Evolutionary conservation across 2,888 invertebrate species (phyloP).

Genomic region (Pachydiplax longipennis): DNA sequence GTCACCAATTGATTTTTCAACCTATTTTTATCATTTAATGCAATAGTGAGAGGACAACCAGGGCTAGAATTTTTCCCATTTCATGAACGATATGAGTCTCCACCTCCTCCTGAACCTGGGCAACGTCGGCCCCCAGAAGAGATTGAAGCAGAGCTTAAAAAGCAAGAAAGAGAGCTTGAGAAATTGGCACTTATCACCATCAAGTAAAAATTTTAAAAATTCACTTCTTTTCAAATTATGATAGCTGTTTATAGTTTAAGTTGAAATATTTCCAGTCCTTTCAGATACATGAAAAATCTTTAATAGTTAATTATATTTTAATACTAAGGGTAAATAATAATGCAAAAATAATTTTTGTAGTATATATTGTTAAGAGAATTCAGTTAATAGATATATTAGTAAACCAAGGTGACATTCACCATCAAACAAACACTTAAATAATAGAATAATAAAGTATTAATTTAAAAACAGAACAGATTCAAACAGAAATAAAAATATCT

Average conservation of each 20-base stretch:
- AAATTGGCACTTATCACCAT: constrained; percentile 74
- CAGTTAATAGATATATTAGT: not conserved
- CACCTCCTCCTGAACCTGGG: constrained; percentile 70
- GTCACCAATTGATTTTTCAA: not conserved
- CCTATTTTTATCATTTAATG: not conserved
- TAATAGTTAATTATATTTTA: not conserved
- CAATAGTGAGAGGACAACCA: constrained; percentile 68
- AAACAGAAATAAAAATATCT: too few relatives aligned
- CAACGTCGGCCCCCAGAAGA: constrained; percentile 78
- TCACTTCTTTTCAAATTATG: not conserved
- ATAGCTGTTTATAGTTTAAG: not conserved
- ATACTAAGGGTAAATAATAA: not conserved
- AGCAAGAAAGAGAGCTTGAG: constrained; percentile 75
- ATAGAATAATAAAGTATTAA: too few relatives aligned
- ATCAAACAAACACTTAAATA: too few relatives aligned
- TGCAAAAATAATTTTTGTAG: not conserved
- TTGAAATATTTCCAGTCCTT: too few relatives aligned
- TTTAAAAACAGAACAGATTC: too few relatives aligned
- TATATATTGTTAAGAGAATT: not conserved
- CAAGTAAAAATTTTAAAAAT: constrained; percentile 63
- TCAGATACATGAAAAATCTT: too few relatives aligned
- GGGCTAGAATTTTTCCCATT: constrained; percentile 68
- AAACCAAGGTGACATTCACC: too few relatives aligned
- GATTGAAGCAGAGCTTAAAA: constrained; percentile 79
- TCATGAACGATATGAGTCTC: constrained; percentile 72